phyloP scores from a whole-genome alignment of 2,888 invertebrate genomes.

The Agrotis segetum region DNA sequence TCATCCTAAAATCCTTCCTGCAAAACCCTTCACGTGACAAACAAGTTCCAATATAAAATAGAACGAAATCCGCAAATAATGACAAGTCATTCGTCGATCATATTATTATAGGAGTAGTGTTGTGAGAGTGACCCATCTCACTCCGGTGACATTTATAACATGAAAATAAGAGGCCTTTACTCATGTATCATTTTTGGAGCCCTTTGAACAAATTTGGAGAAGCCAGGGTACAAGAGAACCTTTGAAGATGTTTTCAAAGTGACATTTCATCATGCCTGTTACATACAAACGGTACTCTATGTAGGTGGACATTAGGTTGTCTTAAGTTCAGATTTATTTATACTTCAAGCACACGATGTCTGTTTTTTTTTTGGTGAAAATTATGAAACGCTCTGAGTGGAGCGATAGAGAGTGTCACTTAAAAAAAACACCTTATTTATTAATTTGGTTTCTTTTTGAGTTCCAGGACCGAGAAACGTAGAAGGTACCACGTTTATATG shows the following conservation, averaged over 20 bases:
- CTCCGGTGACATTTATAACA: slow-evolving; percentile 60
- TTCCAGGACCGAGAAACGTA: too few relatives aligned
- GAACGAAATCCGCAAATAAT: slow-evolving; percentile 50
- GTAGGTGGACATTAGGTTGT: neutral
- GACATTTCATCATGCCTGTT: slow-evolving; percentile 22
- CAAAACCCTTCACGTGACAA: slow-evolving; percentile 26
- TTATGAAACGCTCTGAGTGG: too few relatives aligned
- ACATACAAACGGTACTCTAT: neutral
- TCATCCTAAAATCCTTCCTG: neutral
- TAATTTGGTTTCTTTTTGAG: too few relatives aligned
- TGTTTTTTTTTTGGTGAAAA: too few relatives aligned
- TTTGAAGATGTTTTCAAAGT: slow-evolving; percentile 39
- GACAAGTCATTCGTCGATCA: slow-evolving; percentile 60
- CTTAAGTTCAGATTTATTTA: neutral
- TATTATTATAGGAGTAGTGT: slow-evolving; percentile 46
- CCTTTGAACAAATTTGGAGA: slow-evolving; percentile 58
- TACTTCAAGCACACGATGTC: neutral
- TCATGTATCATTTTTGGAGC: slow-evolving; percentile 52
- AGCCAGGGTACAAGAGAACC: slow-evolving; percentile 23
- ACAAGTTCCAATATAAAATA: slow-evolving; percentile 23
- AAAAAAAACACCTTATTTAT: too few relatives aligned
- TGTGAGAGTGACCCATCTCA: slow-evolving; percentile 57
- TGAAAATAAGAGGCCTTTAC: slow-evolving; percentile 55
- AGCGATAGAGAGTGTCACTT: too few relatives aligned
- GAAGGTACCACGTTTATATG: too few relatives aligned